Conservation (phyloP, 2,113 vertebrate genomes). For the Phylloscopus trochilus region DNA sequence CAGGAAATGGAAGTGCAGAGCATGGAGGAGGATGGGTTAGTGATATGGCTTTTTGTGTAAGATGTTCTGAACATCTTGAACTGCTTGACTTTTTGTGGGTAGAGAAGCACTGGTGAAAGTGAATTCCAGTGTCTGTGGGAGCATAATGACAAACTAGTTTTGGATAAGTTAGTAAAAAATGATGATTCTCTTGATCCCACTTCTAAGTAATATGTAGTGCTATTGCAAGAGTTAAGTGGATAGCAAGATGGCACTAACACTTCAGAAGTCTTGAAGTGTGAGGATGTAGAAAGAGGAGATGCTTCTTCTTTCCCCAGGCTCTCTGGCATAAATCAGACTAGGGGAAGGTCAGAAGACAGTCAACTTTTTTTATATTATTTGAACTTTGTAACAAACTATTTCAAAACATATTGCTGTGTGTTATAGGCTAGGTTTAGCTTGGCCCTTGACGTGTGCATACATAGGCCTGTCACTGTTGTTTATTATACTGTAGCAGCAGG, state of each 20-base stretch:
- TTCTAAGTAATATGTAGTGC: neutral
- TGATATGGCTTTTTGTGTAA: neutral
- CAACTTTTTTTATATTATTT: neutral
- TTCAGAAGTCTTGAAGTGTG: neutral
- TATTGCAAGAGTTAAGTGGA: neutral
- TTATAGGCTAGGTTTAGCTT: neutral
- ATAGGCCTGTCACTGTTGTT: neutral
- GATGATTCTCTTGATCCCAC: neutral
- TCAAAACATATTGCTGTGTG: neutral
- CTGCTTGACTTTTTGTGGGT: neutral
- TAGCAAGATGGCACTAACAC: neutral
- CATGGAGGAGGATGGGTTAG: neutral
- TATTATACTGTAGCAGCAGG: neutral
- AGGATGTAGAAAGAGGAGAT: neutral
- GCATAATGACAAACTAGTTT: neutral
- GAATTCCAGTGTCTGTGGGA: neutral
- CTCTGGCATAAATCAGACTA: neutral
- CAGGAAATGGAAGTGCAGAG: neutral
- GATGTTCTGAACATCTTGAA: neutral
- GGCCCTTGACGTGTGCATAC: accelerated
- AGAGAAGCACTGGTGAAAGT: neutral
- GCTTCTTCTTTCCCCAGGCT: neutral
- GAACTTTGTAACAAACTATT: neutral
- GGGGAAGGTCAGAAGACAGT: neutral
- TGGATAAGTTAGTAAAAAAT: neutral